A percentile compares a stretch with the other conserved stretches of the same genome.
These are phyloP conservation scores for Heptranchias perlo DNA, from an alignment of 2,113 vertebrate genomes.

Conservation along the genomic window DNA sequence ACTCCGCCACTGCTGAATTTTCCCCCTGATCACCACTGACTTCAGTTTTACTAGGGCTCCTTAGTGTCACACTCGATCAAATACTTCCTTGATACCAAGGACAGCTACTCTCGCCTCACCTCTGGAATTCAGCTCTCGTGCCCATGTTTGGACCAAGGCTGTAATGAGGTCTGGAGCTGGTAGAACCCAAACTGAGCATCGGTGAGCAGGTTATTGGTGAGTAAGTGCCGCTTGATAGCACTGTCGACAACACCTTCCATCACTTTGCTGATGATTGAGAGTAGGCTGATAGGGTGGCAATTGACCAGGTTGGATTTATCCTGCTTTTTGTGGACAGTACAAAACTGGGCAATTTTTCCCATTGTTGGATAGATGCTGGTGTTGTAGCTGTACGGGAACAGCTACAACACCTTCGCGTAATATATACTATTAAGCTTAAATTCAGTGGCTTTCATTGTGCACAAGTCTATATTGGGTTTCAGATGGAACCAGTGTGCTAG, in stretches of 20 bases:
- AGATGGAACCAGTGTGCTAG: not conserved
- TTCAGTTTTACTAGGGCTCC: not conserved
- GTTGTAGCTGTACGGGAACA: not conserved
- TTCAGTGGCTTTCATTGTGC: too few relatives aligned
- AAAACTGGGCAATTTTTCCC: not conserved
- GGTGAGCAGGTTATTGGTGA: too few relatives aligned
- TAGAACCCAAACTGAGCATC: too few relatives aligned
- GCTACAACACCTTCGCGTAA: not conserved
- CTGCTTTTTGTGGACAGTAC: not conserved
- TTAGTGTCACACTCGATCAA: not conserved
- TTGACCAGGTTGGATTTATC: not conserved
- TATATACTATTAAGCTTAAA: not conserved
- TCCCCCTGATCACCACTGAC: not conserved
- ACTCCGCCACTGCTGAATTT: not conserved
- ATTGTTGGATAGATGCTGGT: not conserved
- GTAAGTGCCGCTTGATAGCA: not conserved
- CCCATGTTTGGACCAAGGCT: too few relatives aligned
- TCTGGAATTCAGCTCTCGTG: not conserved
- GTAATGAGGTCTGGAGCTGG: too few relatives aligned
- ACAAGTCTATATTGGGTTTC: not conserved
- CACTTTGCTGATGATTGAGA: not conserved
- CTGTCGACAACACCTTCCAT: not conserved
- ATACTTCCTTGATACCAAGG: not conserved
- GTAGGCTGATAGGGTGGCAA: not conserved
- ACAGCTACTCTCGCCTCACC: not conserved